phyloP scores from a whole-genome alignment of 2,113 vertebrate species.

The Ascaphus truei region DNA sequence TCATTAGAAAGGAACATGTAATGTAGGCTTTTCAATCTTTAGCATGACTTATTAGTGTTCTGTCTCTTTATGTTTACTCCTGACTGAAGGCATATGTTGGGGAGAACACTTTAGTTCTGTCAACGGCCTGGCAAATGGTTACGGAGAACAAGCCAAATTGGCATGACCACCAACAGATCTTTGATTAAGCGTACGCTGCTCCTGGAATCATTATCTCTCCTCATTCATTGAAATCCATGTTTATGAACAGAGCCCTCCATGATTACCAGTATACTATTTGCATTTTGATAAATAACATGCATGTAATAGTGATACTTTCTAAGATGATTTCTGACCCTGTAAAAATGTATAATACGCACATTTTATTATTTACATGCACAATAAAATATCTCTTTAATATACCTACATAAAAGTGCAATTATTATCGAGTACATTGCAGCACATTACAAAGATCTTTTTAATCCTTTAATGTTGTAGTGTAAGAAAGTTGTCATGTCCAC shows the following conservation, averaged over 20 bases:
- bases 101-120: neutral
- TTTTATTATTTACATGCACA: too few relatives aligned
- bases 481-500: too few relatives aligned
- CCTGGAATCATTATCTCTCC: conserved; percentile 26
- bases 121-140: conserved; percentile 15
- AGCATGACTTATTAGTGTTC: too few relatives aligned
- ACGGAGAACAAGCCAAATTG: conserved; percentile 10
- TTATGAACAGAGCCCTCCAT: neutral
- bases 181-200: conserved; percentile 27
- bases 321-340: too few relatives aligned
- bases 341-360: too few relatives aligned
- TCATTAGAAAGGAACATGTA: too few relatives aligned
- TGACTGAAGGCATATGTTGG: neutral
- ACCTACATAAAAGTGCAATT: too few relatives aligned
- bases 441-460: too few relatives aligned
- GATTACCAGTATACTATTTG: conserved; percentile 6
- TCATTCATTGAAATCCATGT: conserved; percentile 16
- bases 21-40: too few relatives aligned
- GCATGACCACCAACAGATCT: neutral
- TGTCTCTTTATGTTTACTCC: neutral
- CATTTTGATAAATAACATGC: conserved; percentile 9
- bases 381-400: too few relatives aligned
- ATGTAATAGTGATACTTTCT: conserved; percentile 1
- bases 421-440: too few relatives aligned
- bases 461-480: too few relatives aligned